These are phyloP conservation scores for Hucho hucho DNA, from an alignment of 2,113 vertebrate genomes.

Conservation along the genomic window DNA sequence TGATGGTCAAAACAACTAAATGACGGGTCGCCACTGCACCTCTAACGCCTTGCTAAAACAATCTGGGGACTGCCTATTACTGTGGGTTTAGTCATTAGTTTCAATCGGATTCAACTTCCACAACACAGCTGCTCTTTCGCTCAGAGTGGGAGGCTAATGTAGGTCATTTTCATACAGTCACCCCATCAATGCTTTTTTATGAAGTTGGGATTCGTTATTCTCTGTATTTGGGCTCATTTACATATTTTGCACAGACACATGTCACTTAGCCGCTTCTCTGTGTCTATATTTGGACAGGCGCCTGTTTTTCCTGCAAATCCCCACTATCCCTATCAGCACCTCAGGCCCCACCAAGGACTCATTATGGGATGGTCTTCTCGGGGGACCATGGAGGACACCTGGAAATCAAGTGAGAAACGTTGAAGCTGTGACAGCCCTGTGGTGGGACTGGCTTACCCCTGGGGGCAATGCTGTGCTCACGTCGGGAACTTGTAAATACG, in stretches of 20 bases:
- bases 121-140: no score
- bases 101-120: neutral
- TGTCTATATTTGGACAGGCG: slow-evolving; percentile 5
- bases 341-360: slow-evolving; percentile 27
- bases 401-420: slow-evolving; percentile 26
- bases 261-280: slow-evolving; percentile 21
- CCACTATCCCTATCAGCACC: slow-evolving; percentile 3
- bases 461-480: no score
- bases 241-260: slow-evolving; percentile 22
- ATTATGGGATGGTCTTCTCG: slow-evolving; percentile 47
- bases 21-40: neutral
- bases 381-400: slow-evolving; percentile 39
- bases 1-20: no score
- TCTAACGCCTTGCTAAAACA: neutral
- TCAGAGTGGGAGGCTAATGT: neutral
- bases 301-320: slow-evolving; percentile 20
- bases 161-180: slow-evolving; percentile 7
- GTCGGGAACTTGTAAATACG: no score
- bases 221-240: slow-evolving; percentile 36
- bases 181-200: slow-evolving; percentile 11
- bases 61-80: neutral
- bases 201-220: neutral
- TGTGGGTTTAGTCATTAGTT: slow-evolving; percentile 3
- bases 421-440: slow-evolving; percentile 29
- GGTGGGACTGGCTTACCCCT: neutral